A percentile compares a stretch with the other conserved stretches of the same genome.
Evolutionary conservation across 2,888 invertebrate genomes (phyloP).

Genomic region (Lottia gigantea): DNA sequence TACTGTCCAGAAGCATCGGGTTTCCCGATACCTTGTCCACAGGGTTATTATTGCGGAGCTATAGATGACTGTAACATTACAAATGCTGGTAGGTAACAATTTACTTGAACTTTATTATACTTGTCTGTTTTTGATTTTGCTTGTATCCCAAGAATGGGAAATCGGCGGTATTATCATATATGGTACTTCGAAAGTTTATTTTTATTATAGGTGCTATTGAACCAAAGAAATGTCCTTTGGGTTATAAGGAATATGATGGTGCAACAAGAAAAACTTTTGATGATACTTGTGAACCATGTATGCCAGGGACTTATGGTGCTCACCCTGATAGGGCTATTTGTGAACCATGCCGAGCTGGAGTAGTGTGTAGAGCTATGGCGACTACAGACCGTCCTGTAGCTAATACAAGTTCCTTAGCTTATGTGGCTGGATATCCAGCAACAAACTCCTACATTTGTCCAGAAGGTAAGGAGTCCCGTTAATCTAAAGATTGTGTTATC

Average conservation of each 20-base stretch:
- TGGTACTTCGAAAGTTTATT: too few species aligned
- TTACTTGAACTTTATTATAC: background rate
- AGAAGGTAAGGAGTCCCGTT: slow-evolving; percentile 40
- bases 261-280: slow-evolving; percentile 51
- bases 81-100: slow-evolving; percentile 46
- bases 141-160: too few species aligned
- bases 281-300: slow-evolving; percentile 64
- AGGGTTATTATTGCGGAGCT: slow-evolving; percentile 56
- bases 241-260: slow-evolving; percentile 61
- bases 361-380: slow-evolving; percentile 58
- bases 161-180: too few species aligned
- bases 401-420: slow-evolving; percentile 47
- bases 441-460: slow-evolving; percentile 64
- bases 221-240: slow-evolving; percentile 61
- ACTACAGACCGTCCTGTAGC: slow-evolving; percentile 59
- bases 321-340: slow-evolving; percentile 54
- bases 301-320: slow-evolving; percentile 61
- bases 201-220: slow-evolving; percentile 57
- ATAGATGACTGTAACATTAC: slow-evolving; percentile 54
- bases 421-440: slow-evolving; percentile 47
- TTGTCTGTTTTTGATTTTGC: too few species aligned
- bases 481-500: background rate
- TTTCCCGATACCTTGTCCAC: slow-evolving; percentile 54
- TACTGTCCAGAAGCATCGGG: slow-evolving; percentile 63
- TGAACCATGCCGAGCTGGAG: slow-evolving; percentile 61